A percentile compares a stretch with the other conserved stretches of the same genome.
Evolutionary conservation across 2,797 vertebrate species (phyloP).

Genomic region (Myotis myotis): DNA sequence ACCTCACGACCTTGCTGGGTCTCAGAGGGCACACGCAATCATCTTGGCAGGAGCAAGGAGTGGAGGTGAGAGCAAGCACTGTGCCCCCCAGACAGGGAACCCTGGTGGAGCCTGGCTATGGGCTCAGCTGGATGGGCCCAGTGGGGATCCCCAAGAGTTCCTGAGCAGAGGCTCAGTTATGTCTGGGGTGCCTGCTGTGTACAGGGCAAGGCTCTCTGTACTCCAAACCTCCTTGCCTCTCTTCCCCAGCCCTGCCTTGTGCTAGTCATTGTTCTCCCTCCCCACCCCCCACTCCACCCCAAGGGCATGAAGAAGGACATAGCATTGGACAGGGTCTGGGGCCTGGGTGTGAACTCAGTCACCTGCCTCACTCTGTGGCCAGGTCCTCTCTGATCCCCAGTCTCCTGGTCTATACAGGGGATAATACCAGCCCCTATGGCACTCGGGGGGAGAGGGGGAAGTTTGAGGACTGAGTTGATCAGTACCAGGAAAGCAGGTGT

Average conservation of each 20-base stretch:
- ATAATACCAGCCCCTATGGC: background rate
- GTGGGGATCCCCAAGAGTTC: background rate
- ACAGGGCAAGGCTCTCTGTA: background rate
- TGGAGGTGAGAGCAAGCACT: background rate
- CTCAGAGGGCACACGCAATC: fast-evolving
- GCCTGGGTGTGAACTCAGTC: background rate
- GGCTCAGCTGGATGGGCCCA: too few relatives aligned
- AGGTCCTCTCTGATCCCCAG: background rate
- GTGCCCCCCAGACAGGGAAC: fast-evolving
- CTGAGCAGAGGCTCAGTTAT: background rate
- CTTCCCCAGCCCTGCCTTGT: background rate
- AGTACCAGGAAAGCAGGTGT: background rate
- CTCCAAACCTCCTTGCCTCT: fast-evolving
- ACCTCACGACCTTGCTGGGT: background rate
- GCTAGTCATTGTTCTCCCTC: background rate
- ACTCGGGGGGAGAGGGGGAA: too few relatives aligned
- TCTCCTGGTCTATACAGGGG: background rate
- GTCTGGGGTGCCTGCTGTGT: background rate
- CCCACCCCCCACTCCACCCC: fast-evolving
- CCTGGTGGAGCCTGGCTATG: fast-evolving
- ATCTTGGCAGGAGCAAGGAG: fast-evolving
- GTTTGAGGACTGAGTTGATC: background rate
- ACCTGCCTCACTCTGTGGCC: background rate
- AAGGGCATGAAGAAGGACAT: too few relatives aligned
- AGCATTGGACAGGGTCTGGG: background rate